phyloP scores from a whole-genome alignment of 2,888 invertebrate species.

The Leucophora obtusa region DNA sequence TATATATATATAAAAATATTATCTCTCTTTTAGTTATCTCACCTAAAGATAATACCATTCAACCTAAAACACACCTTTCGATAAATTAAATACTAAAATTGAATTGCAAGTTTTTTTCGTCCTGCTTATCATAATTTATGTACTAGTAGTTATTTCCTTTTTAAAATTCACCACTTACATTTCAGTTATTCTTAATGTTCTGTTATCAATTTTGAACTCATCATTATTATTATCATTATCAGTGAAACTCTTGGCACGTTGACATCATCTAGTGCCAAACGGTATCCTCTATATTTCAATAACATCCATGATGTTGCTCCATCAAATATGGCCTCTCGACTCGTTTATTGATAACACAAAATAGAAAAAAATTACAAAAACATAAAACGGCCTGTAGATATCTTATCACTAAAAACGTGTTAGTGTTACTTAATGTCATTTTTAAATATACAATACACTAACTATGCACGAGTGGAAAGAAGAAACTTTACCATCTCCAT shows the following conservation, averaged over 20 bases:
- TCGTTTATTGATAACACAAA: conserved; percentile 1
- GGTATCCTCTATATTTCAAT: not conserved
- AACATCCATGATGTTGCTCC: not conserved
- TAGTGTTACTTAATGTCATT: conserved; percentile 63
- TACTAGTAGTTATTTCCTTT: not conserved
- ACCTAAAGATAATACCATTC: not conserved
- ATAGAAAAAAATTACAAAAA: not conserved
- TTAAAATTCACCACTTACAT: conserved; percentile 5
- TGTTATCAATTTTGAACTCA: conserved; percentile 5
- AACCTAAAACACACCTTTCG: not conserved
- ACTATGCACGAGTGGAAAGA: conserved; percentile 21
- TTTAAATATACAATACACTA: conserved; percentile 46
- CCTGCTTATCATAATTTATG: conserved; percentile 1
- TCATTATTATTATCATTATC: not conserved
- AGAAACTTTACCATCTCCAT: conserved; percentile 6
- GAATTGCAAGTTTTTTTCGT: not conserved
- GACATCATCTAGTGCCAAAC: conserved; percentile 4
- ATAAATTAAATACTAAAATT: not conserved
- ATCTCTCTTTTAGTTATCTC: no score
- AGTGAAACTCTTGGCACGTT: not conserved
- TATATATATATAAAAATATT: no score
- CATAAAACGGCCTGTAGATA: conserved; percentile 54
- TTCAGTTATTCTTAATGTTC: not conserved
- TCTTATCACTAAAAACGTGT: conserved; percentile 55
- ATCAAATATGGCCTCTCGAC: not conserved